phyloP scores from a whole-genome alignment of 2,888 invertebrate genomes.

The Seira ritae region DNA sequence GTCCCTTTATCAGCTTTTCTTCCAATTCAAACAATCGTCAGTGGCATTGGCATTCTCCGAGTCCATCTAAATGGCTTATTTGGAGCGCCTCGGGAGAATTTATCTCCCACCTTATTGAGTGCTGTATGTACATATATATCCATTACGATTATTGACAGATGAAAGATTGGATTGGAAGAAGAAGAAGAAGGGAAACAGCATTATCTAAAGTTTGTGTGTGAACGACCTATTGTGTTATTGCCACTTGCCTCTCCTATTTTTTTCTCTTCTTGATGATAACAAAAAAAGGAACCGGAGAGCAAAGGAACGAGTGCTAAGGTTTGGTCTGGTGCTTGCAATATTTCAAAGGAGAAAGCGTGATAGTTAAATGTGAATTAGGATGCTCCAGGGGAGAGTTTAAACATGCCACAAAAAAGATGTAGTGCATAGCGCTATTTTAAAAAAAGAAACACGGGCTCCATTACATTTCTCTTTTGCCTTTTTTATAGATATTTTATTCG shows the following conservation, averaged over 20 bases:
- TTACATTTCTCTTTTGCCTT: conserved; percentile 40
- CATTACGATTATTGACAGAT: conserved; percentile 65
- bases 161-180: conserved; percentile 48
- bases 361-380: conserved; percentile 61
- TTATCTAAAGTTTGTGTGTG: conserved; percentile 54
- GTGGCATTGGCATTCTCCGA: no score
- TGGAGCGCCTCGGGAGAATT: conserved; percentile 54
- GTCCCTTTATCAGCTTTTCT: no score
- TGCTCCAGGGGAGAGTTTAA: conserved; percentile 64
- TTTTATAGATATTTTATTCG: conserved; percentile 59
- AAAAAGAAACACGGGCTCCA: no score
- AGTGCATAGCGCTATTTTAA: conserved; percentile 39
- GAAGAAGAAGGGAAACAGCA: conserved; percentile 59
- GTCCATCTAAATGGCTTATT: conserved; percentile 1
- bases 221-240: conserved; percentile 53
- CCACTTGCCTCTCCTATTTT: conserved; percentile 3
- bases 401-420: conserved; percentile 33
- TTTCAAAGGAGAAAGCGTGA: conserved; percentile 43
- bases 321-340: conserved; percentile 26
- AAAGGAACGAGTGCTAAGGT: background rate
- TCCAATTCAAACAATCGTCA: no score
- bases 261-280: background rate
- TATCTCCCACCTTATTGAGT: conserved; percentile 60
- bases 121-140: conserved; percentile 32
- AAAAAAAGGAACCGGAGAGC: background rate